Evolutionary conservation across 2,888 invertebrate species (phyloP), one percentile per base, ranked within the genome.

Genomic region (Lasiommata megera): DNA sequence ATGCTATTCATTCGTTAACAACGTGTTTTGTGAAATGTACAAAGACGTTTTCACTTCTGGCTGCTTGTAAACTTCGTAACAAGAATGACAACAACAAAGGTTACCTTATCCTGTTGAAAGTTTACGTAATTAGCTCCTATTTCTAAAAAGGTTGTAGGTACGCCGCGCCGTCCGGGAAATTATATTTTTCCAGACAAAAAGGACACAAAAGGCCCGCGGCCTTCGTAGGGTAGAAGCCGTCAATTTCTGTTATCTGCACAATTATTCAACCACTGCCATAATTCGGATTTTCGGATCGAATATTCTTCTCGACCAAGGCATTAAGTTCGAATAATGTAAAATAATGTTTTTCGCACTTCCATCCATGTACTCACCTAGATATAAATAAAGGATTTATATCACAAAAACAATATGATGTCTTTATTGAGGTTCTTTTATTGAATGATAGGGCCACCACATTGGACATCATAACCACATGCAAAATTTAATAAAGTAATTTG

Each of bases 121-220:
- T 48, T 48, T 12, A 48, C 28, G 28, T 51, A 51, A 51, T 51
- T 51, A 40, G 28, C 38, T 38, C 51, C 38, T 51, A 29, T 51
- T 38, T 29, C 51, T 51, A 28, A 51, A 51, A 51, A 51, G 29
- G 14, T 11, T 8, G 50, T 38, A 38, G n/a, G n/a, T n/a, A n/a
- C n/a, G 23, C 23, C 23, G 23, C 38, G 29, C 38, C 38, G 12
- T 38, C 51, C 29, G 38, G 23, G 51, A 38, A 51, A 51, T 51
- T 51, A 51, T 51, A 51, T 38, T 51, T 51, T 37, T 51, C 14
- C 38, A 28, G 12, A 37, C 51, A 51, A 40, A 51, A 51, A 51
- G 11, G 37, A 51, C 51, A 51, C 51, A 51, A 51, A 51, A 40
- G 38, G 28, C 51, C 29, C 11, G 16, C 16, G 51, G 51, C 51